These are phyloP conservation scores for Choristoneura rosaceana DNA, from an alignment of 2,888 invertebrate genomes.

Conservation along the genomic window DNA sequence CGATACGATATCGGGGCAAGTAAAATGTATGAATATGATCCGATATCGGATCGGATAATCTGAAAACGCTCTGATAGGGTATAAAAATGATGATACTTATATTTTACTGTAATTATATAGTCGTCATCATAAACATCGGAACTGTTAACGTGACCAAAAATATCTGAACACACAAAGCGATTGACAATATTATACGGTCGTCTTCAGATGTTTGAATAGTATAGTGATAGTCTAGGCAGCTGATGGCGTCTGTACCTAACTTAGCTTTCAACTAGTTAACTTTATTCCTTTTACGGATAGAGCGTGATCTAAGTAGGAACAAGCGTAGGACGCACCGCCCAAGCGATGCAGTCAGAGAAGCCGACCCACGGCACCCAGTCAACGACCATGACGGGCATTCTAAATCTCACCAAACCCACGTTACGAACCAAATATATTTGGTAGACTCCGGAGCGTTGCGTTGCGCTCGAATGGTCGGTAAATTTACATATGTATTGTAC, in stretches of 20 bases:
- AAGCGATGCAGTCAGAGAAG: constrained; percentile 34
- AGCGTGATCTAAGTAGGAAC: constrained; percentile 33
- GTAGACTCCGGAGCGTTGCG: constrained; percentile 12
- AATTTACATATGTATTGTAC: constrained; percentile 3
- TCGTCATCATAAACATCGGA: no score
- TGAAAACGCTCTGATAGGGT: no score
- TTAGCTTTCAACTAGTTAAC: constrained; percentile 10
- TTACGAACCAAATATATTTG: constrained; percentile 36
- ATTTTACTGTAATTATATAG: no score
- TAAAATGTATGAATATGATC: no score
- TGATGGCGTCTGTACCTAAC: neutral
- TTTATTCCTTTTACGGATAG: constrained; percentile 15
- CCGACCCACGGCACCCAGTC: constrained; percentile 40
- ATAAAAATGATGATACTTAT: no score
- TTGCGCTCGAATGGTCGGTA: constrained; percentile 10
- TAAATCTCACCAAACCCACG: constrained; percentile 31
- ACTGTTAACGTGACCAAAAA: no score
- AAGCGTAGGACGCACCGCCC: constrained; percentile 41
- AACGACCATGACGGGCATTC: constrained; percentile 36
- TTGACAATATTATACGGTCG: no score
- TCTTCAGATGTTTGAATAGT: no score
- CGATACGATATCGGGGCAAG: no score
- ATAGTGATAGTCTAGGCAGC: no score
- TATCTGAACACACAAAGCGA: no score
- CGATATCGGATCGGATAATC: no score